Percentiles rank a stretch among this genome's conserved stretches.
Conservation (phyloP, 2,797 vertebrate species). For the Bucorvus abyssinicus region DNA sequence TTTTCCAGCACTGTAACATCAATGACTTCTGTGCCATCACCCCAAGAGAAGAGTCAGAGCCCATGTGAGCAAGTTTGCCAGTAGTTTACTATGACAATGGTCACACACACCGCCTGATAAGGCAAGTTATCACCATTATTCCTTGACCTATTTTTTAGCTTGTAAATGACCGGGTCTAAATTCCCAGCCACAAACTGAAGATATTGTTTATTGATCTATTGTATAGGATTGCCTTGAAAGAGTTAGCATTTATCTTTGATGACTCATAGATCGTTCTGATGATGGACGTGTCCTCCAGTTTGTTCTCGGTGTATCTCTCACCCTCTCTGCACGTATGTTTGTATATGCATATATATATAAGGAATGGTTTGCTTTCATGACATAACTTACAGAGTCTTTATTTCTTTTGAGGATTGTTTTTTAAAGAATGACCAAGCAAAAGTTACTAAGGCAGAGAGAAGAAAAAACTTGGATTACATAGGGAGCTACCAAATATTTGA, state of each 20-base stretch:
- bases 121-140: conserved; percentile 4
- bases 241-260: conserved; percentile 17
- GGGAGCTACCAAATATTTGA: not conserved
- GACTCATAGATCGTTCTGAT: conserved; percentile 3
- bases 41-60: not conserved
- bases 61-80: not conserved
- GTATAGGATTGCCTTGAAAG: not conserved
- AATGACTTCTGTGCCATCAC: not conserved
- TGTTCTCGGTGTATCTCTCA: not conserved
- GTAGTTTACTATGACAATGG: not conserved
- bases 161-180: not conserved
- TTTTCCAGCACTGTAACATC: not conserved
- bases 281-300: not conserved
- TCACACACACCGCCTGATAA: not conserved
- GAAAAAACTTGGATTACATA: not conserved
- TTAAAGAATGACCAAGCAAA: not conserved
- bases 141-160: conserved; percentile 35
- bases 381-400: not conserved
- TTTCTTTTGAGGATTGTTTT: not conserved
- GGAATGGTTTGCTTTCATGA: not conserved
- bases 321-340: not conserved
- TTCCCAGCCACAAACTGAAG: conserved; percentile 11
- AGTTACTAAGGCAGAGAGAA: not conserved
- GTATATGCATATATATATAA: not conserved
- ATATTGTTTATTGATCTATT: conserved; percentile 38